phyloP scores from a whole-genome alignment of 2,797 vertebrate genomes.

The Paratrypauchen microcephalus region DNA sequence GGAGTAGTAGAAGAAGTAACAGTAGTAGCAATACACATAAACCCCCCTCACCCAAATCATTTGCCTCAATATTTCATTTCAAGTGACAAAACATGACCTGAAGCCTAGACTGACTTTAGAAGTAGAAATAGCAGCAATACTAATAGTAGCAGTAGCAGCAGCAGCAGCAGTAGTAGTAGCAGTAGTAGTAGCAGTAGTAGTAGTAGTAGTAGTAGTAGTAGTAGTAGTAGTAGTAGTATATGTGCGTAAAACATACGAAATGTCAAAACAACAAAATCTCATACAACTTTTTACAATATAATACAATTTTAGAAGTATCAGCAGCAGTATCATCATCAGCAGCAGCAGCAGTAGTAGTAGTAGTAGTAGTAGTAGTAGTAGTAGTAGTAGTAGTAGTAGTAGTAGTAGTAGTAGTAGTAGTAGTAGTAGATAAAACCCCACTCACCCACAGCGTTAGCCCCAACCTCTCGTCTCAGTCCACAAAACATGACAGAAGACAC shows the following conservation, averaged over 20 bases:
- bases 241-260: not conserved
- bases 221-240: not conserved
- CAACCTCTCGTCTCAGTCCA: conserved; percentile 89
- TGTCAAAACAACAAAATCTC: too few species aligned
- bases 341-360: not conserved
- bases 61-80: too few species aligned
- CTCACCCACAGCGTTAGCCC: conserved; percentile 86
- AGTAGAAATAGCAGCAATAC: too few species aligned
- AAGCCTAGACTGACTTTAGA: too few species aligned
- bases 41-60: too few species aligned
- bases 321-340: not conserved
- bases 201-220: not conserved
- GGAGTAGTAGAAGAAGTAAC: too few species aligned
- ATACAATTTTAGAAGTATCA: not conserved
- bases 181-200: not conserved
- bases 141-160: not conserved
- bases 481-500: conserved; percentile 89
- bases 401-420: not conserved
- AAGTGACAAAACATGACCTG: too few species aligned
- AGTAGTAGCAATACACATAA: too few species aligned
- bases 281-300: too few species aligned
- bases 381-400: not conserved
- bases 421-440: conserved; percentile 29
- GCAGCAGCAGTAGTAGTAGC: too few species aligned
- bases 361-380: not conserved